Percentiles rank a stretch among this genome's conserved stretches.
phyloP scores from a whole-genome alignment of 2,888 invertebrate species.

The Ectemnius continuus region DNA sequence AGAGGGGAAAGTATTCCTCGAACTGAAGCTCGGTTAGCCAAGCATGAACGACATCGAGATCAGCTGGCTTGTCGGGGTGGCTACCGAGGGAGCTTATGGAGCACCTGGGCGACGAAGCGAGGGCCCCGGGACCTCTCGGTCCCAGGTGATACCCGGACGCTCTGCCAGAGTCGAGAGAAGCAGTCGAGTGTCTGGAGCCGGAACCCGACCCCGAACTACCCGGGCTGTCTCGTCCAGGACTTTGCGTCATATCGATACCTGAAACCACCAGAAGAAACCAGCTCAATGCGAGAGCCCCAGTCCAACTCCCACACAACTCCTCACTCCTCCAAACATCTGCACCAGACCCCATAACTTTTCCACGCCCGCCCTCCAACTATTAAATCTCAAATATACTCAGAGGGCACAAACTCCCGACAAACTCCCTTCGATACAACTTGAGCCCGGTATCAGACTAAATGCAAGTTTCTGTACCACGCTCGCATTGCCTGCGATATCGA shows the following conservation, averaged over 20 bases:
- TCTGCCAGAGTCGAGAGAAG: conserved; percentile 93
- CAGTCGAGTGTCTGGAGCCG: conserved; percentile 93
- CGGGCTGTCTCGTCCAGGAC: conserved; percentile 95
- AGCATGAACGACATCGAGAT: conserved; percentile 95
- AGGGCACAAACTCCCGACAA: too few species aligned
- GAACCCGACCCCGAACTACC: conserved; percentile 94
- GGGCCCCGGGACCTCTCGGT: conserved; percentile 81
- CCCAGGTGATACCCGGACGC: conserved; percentile 88
- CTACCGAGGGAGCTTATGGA: conserved; percentile 82
- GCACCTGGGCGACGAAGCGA: conserved; percentile 83
- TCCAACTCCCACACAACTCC: too few species aligned
- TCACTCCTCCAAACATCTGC: too few species aligned
- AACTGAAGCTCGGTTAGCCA: conserved; percentile 97
- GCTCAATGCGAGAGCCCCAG: neutral
- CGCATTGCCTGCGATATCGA: too few species aligned
- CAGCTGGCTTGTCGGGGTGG: conserved; percentile 79
- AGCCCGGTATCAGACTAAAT: too few species aligned
- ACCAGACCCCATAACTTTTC: too few species aligned
- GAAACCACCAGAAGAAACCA: conserved; percentile 32
- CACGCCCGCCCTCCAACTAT: too few species aligned
- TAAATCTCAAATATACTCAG: too few species aligned
- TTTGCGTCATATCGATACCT: conserved; percentile 80
- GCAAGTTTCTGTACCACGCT: too few species aligned
- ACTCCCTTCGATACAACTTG: too few species aligned
- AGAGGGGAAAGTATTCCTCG: conserved; percentile 96